phyloP scores from a whole-genome alignment of 2,113 vertebrate species.

The Oryctolagus cuniculus region DNA sequence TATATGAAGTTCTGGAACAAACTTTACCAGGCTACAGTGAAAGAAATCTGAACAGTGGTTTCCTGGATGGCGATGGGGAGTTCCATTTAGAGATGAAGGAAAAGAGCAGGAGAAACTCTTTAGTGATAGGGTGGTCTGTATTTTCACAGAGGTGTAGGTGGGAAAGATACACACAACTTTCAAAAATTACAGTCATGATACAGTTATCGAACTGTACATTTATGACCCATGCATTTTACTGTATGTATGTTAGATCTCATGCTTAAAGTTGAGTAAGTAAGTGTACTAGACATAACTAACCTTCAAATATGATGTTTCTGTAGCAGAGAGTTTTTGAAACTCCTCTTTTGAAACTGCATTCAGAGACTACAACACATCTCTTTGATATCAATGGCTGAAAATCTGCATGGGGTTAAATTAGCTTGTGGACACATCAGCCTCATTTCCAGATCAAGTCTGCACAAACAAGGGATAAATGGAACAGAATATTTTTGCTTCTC shows the following conservation, averaged over 20 bases:
- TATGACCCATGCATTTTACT: neutral
- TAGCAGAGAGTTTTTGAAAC: neutral
- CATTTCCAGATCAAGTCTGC: neutral
- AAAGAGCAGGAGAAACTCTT: neutral
- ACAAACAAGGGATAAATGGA: neutral
- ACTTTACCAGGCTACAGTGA: neutral
- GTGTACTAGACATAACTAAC: neutral
- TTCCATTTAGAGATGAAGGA: neutral
- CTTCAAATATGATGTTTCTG: neutral
- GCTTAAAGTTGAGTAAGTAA: neutral
- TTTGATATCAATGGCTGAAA: neutral
- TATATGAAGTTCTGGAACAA: neutral
- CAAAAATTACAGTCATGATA: neutral
- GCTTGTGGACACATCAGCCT: constrained; percentile 25
- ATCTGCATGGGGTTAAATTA: neutral
- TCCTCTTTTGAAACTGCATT: neutral
- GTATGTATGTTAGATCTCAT: neutral
- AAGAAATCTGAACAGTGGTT: neutral
- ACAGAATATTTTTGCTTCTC: neutral
- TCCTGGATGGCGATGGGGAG: neutral
- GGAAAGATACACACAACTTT: neutral
- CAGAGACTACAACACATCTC: neutral
- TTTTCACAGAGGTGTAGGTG: neutral
- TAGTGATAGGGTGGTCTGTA: neutral
- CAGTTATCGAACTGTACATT: neutral